Conservation (phyloP, 2,113 vertebrate genomes). For the Scomber colias region DNA sequence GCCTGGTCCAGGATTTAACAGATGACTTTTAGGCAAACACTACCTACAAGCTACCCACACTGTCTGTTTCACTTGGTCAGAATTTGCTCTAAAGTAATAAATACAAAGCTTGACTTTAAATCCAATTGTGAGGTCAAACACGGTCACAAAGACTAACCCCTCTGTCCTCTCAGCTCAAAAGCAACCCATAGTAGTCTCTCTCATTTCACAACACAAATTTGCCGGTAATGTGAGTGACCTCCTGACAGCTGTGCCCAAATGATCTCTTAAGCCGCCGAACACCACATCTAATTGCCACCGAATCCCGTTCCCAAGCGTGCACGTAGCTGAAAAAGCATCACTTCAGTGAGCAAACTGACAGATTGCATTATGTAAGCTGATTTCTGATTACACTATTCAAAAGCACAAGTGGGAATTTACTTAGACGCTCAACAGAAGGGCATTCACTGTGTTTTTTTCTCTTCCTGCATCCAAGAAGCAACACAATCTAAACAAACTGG, state of each 20-base stretch:
- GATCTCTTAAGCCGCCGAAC: slow-evolving; percentile 35
- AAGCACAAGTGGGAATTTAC: slow-evolving; percentile 35
- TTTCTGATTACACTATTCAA: slow-evolving; percentile 21
- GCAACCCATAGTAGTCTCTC: background rate
- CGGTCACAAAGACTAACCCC: background rate
- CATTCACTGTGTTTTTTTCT: slow-evolving; percentile 1
- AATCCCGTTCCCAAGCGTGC: slow-evolving; percentile 5
- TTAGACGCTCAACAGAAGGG: background rate
- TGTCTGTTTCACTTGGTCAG: background rate
- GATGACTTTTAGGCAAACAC: background rate
- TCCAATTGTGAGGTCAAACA: background rate
- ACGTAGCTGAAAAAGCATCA: slow-evolving; percentile 7
- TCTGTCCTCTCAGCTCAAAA: background rate
- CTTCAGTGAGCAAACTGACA: slow-evolving; percentile 36
- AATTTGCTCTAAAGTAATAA: background rate
- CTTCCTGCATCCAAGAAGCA: background rate
- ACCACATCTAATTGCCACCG: slow-evolving; percentile 37
- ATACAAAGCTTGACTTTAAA: background rate
- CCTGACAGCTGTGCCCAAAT: slow-evolving; percentile 49
- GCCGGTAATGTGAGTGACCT: slow-evolving; percentile 15
- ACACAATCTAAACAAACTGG: background rate
- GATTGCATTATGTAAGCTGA: slow-evolving; percentile 26
- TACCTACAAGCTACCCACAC: too few species aligned
- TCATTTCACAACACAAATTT: background rate
- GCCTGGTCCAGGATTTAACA: background rate